Base-by-base conservation (phyloP, 2,797 vertebrate species). In the Trachops cirrhosus region DNA sequence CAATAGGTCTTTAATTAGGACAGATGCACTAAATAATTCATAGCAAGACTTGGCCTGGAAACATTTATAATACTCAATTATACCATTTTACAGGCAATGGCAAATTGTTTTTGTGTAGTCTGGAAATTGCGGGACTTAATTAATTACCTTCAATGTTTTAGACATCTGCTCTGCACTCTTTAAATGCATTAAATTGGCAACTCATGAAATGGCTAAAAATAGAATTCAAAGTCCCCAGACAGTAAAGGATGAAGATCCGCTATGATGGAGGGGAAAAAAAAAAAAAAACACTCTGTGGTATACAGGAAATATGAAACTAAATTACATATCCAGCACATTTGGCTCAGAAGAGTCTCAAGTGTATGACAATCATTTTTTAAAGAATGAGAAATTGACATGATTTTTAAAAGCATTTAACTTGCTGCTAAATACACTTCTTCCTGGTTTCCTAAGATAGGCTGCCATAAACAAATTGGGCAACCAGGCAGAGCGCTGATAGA, bases 11-110 rank as follows among this genome's bases (percentile, higher is more conserved):
- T 98, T 98, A 98, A 98, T 98, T 98, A 98, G 98, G 96, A 98
- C 96, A 98, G 97, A 98, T 97, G 97, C 98, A 98, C 97, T 98
- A 98, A 98, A 98, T 98, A 98, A 98, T 98, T 98, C 98, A 98
- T 98, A 98, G 97, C 93, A 97, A 97, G 97, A 96, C 97, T 98
- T 97, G 96, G 98, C 97, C 98, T 98, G 97, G 98, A 98, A 98
- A 98, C 98, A 98, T 98, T 98, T 98, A 98, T 98, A 97, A 97
- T 98, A 92, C 97, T 98, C 89, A 59, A 98, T 98, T 98, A 98
- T 98, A 97, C 97, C 97, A 97, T 98, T 98, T 98, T 98, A 98
- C 97, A 97, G 97, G 97, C 97, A 98, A 95, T 98, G 98, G 98
- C 97, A 98, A 98, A 98, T 98, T 98, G 98, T 98, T 98, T 98